Evolutionary conservation across 2,113 vertebrate genomes (phyloP).

Genomic region (Micromys minutus): DNA sequence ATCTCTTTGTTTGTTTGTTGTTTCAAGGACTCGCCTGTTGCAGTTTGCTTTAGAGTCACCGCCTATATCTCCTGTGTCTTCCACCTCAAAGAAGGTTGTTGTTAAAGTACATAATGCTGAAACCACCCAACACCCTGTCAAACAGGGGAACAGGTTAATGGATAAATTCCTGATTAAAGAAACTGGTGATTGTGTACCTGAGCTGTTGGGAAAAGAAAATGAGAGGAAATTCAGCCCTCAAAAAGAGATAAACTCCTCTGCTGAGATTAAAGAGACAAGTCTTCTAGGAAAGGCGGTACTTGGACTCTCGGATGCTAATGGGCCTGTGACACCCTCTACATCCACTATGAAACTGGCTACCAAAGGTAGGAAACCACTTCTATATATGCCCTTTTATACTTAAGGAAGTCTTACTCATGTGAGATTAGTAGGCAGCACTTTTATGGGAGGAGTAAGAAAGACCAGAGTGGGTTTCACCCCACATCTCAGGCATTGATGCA

Average conservation of each 20-base stretch:
- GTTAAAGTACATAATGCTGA: slow-evolving; percentile 76
- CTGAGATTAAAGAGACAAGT: neutral
- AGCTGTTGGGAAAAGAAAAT: slow-evolving; percentile 35
- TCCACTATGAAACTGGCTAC: slow-evolving; percentile 83
- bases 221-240: slow-evolving; percentile 36
- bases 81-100: slow-evolving; percentile 60
- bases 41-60: slow-evolving; percentile 86
- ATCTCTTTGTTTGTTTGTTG: neutral
- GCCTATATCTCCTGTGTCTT: slow-evolving; percentile 82
- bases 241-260: neutral
- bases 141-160: slow-evolving; percentile 76
- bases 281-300: slow-evolving; percentile 6
- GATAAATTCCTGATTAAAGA: slow-evolving; percentile 82
- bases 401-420: neutral
- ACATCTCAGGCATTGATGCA: neutral
- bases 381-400: neutral
- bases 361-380: slow-evolving; percentile 89
- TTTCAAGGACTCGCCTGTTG: slow-evolving; percentile 88
- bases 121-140: slow-evolving; percentile 57
- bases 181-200: neutral
- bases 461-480: neutral
- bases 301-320: slow-evolving; percentile 24
- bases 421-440: neutral
- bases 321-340: slow-evolving; percentile 85
- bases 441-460: neutral